A percentile compares a stretch with the other conserved stretches of the same genome.
Evolutionary conservation across 2,113 vertebrate species (phyloP).

Genomic region (Dasyprocta punctata): DNA sequence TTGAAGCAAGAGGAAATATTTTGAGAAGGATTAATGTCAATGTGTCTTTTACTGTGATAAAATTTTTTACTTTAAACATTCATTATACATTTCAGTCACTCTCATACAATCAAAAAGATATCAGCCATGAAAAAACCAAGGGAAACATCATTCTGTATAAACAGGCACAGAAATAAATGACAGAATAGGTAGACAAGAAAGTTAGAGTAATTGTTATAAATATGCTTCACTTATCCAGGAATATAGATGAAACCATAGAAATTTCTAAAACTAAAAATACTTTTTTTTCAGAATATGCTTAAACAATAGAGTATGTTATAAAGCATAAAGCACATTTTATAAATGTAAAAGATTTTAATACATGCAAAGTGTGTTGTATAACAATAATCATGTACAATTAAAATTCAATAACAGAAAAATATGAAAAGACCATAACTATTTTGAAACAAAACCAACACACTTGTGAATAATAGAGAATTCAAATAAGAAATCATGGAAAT

Average conservation of each 20-base stretch:
- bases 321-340: not conserved
- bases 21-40: not conserved
- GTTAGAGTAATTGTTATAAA: not conserved
- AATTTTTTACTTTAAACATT: not conserved
- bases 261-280: not conserved
- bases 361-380: not conserved
- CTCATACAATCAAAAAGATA: not conserved
- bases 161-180: constrained; percentile 1
- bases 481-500: not conserved
- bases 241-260: not conserved
- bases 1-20: not conserved
- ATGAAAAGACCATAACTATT: not conserved
- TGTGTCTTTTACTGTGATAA: not conserved
- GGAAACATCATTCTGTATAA: constrained; percentile 10
- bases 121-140: not conserved
- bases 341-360: not conserved
- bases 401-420: constrained; percentile 24
- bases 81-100: not conserved
- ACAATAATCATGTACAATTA: not conserved
- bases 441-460: not conserved
- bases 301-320: not conserved
- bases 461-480: not conserved
- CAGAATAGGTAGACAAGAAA: not conserved
- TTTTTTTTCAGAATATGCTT: not conserved
- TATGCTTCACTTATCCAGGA: not conserved